A percentile compares a stretch with the other conserved stretches of the same genome.
These are phyloP conservation scores for Ispidina picta DNA, from an alignment of 2,797 vertebrate species.

Conservation along the genomic window DNA sequence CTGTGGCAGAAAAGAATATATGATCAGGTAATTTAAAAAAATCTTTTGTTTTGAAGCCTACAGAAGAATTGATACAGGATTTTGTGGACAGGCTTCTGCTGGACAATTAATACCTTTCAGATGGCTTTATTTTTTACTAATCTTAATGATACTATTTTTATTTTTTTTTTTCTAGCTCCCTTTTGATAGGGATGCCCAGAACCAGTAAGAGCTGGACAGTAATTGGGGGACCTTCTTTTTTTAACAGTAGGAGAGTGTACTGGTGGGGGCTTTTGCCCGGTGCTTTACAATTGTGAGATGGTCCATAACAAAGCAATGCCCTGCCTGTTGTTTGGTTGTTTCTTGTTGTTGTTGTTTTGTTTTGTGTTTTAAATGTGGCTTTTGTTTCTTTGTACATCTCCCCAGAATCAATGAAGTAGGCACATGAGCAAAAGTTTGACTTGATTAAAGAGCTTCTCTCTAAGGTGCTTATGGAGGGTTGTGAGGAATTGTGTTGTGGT, in stretches of 20 bases:
- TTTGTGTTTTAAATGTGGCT: too few relatives aligned
- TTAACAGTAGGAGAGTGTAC: accelerated
- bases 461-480: accelerated
- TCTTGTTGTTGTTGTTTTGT: too few relatives aligned
- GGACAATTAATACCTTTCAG: not conserved
- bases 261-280: not conserved
- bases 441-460: not conserved
- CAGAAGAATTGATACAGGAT: not conserved
- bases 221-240: not conserved
- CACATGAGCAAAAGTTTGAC: accelerated
- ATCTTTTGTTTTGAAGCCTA: not conserved
- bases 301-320: too few relatives aligned
- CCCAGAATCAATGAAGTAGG: not conserved
- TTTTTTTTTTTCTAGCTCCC: not conserved
- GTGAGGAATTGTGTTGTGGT: not conserved
- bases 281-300: not conserved
- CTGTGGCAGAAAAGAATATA: not conserved
- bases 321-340: not conserved
- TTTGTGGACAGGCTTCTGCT: not conserved
- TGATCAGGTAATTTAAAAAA: not conserved
- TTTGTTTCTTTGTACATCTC: not conserved
- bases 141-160: not conserved
- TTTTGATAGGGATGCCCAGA: not conserved
- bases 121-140: not conserved
- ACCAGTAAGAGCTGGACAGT: not conserved